These are phyloP conservation scores for Sipha maydis DNA, from an alignment of 2,888 invertebrate species.

Conservation along the genomic window DNA sequence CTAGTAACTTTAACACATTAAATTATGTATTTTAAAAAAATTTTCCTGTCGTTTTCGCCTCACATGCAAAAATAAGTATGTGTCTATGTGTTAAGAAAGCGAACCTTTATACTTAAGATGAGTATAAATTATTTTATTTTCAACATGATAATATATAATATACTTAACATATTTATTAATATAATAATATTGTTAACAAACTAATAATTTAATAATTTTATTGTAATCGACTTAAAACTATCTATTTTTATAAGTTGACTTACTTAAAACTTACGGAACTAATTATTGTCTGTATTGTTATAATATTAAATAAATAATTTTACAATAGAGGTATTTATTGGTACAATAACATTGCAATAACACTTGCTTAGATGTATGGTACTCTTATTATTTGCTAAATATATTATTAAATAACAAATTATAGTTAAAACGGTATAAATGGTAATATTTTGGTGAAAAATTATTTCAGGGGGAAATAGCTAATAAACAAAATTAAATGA, in stretches of 20 bases:
- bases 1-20: neutral
- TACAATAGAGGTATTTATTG: constrained; percentile 48
- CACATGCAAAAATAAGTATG: neutral
- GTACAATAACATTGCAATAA: neutral
- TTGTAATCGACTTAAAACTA: constrained; percentile 27
- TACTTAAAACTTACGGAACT: constrained; percentile 32
- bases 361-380: neutral
- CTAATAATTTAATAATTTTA: constrained; percentile 35
- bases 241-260: constrained; percentile 21
- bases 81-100: neutral
- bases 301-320: constrained; percentile 41
- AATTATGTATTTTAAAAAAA: neutral
- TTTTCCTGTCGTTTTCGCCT: neutral
- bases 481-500: neutral
- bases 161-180: neutral
- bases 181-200: constrained; percentile 14
- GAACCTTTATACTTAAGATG: neutral
- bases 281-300: constrained; percentile 54
- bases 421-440: neutral
- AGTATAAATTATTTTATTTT: neutral
- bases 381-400: neutral
- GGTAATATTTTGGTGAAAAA: neutral
- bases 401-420: neutral
- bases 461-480: neutral
- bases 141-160: neutral